Conservation (phyloP, 2,113 vertebrate genomes). For the Alosa alosa region DNA sequence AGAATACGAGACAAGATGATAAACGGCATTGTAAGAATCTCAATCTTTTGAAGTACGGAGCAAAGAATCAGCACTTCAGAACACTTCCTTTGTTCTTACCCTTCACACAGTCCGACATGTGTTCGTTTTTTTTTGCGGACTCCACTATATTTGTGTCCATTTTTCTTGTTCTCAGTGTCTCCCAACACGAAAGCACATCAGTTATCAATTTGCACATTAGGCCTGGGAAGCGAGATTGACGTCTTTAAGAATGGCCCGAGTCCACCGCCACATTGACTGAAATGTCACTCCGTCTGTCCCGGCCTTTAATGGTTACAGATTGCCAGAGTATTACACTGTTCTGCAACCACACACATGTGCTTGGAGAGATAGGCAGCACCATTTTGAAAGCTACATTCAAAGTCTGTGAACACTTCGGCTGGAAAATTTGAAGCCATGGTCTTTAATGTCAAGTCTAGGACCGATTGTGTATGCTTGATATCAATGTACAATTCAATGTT, state of each 20-base stretch:
- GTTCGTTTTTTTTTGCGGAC: background rate
- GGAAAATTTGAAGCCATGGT: background rate
- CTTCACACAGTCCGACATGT: background rate
- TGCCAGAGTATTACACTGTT: slow-evolving; percentile 25
- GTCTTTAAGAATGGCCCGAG: slow-evolving; percentile 10
- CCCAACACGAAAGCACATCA: slow-evolving; percentile 24
- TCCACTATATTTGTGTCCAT: slow-evolving; percentile 5
- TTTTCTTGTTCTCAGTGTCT: slow-evolving; percentile 27
- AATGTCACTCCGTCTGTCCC: slow-evolving; percentile 34
- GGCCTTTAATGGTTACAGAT: slow-evolving; percentile 31
- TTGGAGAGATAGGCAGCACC: background rate
- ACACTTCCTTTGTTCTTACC: slow-evolving; percentile 1
- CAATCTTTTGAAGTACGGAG: background rate
- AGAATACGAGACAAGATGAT: background rate
- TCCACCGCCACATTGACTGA: slow-evolving; percentile 28
- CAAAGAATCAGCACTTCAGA: background rate
- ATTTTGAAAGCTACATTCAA: background rate
- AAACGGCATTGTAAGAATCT: background rate
- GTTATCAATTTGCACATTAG: slow-evolving; percentile 29
- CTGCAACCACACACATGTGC: slow-evolving; percentile 13
- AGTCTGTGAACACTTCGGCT: background rate
- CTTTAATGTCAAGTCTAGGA: background rate
- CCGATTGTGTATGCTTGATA: background rate
- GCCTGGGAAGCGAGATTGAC: slow-evolving; percentile 18
- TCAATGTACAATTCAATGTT: background rate